Base-by-base conservation (phyloP, 2,888 invertebrate genomes). In the Xestia sexstrigata region DNA sequence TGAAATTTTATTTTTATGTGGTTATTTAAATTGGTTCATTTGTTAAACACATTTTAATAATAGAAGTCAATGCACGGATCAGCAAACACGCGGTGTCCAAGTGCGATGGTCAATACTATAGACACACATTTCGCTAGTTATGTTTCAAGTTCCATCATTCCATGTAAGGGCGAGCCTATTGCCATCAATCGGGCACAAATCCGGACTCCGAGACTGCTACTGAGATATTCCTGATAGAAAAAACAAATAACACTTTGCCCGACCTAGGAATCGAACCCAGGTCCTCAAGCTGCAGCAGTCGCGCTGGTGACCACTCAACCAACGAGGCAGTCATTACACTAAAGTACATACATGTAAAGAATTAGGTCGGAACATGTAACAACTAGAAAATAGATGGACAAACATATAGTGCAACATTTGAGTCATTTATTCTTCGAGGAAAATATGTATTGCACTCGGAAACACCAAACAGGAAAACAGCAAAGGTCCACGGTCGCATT, bases 381-480 rank as follows among this genome's bases (percentile, higher is more conserved):
- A 45, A 74, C 60, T 79, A 52, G 74, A 58, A 65, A 67, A 81
- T 83, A n/a, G n/a, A 82, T 74, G 71, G 79, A 83, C 79, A 83
- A 86, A 87, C 82, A 86, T 76, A 86, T 66, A 78, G 70, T 63
- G 81, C 73, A 74, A 78, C 73, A 81, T 79, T 82, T 67, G 70
- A 86, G 73, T 83, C 81, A 82, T 82, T 87, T 79, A 79, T 87
- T 79, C 67, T 79, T 1, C 62, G 63, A 77, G 70, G 71, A 87
- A 83, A 87, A 81, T 83, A 77, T 82, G 77, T 79, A 78, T 86
- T 85, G 81, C 66, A 68, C 76, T 69, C 15, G 8, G 45, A 9
- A n/a, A 15, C 62, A 73, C 45, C 1, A 15, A 15, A 47, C 1
- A 15, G n/a, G 20, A 15, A 45, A 23, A 17, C 42, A 2, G 9